Percentiles rank a stretch among this genome's conserved stretches.
Conservation (phyloP, 2,888 invertebrate genomes). For the Lypha dubia region DNA sequence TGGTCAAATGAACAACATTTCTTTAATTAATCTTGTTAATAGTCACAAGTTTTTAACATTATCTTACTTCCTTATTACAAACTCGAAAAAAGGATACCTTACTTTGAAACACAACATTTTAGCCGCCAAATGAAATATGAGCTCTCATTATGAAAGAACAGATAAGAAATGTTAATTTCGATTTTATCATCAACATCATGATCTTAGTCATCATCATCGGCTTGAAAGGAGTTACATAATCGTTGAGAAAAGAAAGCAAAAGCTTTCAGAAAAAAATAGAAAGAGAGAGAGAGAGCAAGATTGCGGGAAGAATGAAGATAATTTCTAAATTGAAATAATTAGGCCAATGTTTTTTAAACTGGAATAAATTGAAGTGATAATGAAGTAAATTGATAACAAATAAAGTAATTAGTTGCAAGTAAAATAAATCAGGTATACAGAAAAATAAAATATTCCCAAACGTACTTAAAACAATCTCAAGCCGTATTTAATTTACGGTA, state of each 20-base stretch:
- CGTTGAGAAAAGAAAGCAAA: constrained; percentile 7
- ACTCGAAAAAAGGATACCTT: neutral
- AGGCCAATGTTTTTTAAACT: neutral
- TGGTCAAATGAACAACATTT: constrained; percentile 31
- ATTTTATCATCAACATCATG: constrained; percentile 36
- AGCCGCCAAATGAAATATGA: constrained; percentile 46
- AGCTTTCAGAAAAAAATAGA: too few relatives aligned
- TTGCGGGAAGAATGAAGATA: neutral
- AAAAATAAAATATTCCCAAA: too few relatives aligned
- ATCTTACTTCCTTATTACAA: constrained; percentile 42
- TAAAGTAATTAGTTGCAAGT: neutral
- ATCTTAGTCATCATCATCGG: too few relatives aligned
- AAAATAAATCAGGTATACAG: neutral
- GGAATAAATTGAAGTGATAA: neutral
- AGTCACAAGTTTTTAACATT: constrained; percentile 40
- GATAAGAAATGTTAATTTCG: constrained; percentile 19
- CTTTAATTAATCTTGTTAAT: constrained; percentile 61
- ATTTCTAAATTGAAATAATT: neutral
- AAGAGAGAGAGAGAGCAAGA: too few relatives aligned
- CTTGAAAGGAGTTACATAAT: constrained; percentile 21
- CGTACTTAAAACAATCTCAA: too few relatives aligned
- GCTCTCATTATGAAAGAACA: constrained; percentile 25
- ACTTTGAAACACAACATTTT: constrained; percentile 27
- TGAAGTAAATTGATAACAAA: neutral
- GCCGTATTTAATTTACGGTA: too few relatives aligned